Evolutionary conservation across 2,888 invertebrate genomes (phyloP), one percentile per base, ranked within the genome.

Genomic region (Gerris lacustris): DNA sequence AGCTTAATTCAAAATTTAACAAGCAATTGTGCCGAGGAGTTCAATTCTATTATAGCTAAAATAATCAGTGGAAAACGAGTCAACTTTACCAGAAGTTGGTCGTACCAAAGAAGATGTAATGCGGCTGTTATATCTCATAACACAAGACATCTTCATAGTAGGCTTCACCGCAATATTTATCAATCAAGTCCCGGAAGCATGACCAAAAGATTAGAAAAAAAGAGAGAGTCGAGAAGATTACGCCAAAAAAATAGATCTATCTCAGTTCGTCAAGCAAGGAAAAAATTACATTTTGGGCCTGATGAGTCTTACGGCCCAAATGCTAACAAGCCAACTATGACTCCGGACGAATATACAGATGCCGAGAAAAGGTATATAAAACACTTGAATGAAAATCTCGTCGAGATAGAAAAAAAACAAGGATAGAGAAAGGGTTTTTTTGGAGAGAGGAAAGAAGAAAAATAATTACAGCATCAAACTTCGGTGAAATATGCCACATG

Each of bases 71-170:
- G 55, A 11, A 55, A 55, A 15, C 9, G 5, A 15, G 15, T 5
- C 15, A 55, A 55, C 15, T 55, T 55, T 55, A 15, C 55, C 2
- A 55, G 15, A 55, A 55, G 55, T 2, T 1, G 68, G 18, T 44
- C 67, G 64, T 70, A 70, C 47, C 55, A 67, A 15, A 11, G 45
- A 66, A 1, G 70, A 45, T 70, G 70, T 63, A 44, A 44, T 44
- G 67, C 62, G n/a, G 70, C 67, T 7, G 70, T 67, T 45, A 67
- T 70, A 15, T 45, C 45, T 6, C 70, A 70, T 66, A 70, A 70
- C 66, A 18, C 66, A 5, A 45, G 43, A 31, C 66, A 45, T 44
- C 31, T 66, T 11, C 66, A 70, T 45, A 64, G 47, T 66, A 70
- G 31, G 55, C 70, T 70, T 11, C 70, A 66, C 45, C 45, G 66